Base-by-base conservation (phyloP, 2,113 vertebrate genomes). In the Gorilla gorilla region DNA sequence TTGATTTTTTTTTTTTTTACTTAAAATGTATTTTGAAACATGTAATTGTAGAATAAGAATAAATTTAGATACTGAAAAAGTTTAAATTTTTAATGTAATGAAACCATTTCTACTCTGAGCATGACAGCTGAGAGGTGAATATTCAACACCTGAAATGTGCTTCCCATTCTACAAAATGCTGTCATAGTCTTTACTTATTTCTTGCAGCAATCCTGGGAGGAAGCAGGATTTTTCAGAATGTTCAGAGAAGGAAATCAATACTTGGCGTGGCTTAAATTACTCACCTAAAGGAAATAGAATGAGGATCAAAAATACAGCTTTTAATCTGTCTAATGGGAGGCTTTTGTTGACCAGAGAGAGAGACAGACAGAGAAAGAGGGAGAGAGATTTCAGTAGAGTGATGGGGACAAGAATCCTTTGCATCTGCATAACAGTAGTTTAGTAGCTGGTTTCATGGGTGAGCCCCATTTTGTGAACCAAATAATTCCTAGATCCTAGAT, bases 21-120 rank as follows among this genome's bases (percentile, higher is more conserved):
- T 87, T 52, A 84, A 90, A 85, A 86, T 55, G 12, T 30, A 73
- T 72, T 94, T 70, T 87, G 81, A 86, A 89, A 94, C 66, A 78
- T 61, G 6, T 59, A 25, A 89, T 80, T 83, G 68, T 96, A 66
- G 40, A 5, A 32, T 35, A 61, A 70, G 88, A 32, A 75, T 27
- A 89, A 27, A 68, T 72, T 93, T 73, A 89, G 20, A 61, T 80
- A 52, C 17, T 12, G 16, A 86, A 61, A 52, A 70, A 32, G 0
- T 91, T 81, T 52, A 52, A 48, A 55, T 17, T 61, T 90, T 59
- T 61, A 50, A 48, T 38, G 48, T 32, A 30, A 22, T 57, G 52
- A 86, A 88, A 45, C 14, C 3, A 1, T 81, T 89, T 91, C 32
- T 92, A 57, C 12, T 79, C 52, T 43, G 6, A 93, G 40, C 35